A percentile compares a stretch with the other conserved stretches of the same genome.
Conservation (phyloP, 2,797 vertebrate species). For the Coreius guichenoti region DNA sequence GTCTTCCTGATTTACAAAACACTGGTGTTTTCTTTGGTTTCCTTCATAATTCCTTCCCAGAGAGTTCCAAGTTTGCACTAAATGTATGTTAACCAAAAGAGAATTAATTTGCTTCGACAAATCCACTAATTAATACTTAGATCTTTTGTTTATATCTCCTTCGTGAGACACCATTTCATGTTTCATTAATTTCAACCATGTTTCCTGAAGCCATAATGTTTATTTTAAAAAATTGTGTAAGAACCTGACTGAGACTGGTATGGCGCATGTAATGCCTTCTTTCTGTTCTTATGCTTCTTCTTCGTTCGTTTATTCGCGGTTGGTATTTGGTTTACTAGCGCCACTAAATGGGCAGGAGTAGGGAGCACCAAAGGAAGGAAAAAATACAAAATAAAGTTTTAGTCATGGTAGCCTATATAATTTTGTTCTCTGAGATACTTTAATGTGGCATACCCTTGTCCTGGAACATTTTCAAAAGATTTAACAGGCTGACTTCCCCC, state of each 20-base stretch:
- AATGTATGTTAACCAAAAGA: not conserved
- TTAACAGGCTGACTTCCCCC: not conserved
- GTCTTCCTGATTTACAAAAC: no score
- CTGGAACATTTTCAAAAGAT: not conserved
- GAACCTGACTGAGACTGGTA: not conserved
- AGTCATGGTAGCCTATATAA: not conserved
- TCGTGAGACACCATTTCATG: no score
- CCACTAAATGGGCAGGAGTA: conserved; percentile 1
- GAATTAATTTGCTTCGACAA: not conserved
- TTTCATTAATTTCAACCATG: no score
- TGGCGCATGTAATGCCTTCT: not conserved
- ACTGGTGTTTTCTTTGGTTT: not conserved
- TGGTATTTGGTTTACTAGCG: not conserved
- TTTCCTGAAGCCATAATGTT: no score
- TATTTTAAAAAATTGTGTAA: not conserved
- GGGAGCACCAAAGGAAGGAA: not conserved
- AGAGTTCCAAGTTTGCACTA: not conserved
- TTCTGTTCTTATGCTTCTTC: not conserved
- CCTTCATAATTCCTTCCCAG: not conserved
- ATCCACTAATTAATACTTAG: not conserved
- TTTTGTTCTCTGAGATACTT: not conserved
- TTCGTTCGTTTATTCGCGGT: not conserved
- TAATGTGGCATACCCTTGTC: not conserved
- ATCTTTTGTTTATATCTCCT: not conserved
- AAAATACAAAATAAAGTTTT: not conserved